Evolutionary conservation across 2,797 vertebrate genomes (phyloP).

Genomic region (Scolopax bukidnonensis): DNA sequence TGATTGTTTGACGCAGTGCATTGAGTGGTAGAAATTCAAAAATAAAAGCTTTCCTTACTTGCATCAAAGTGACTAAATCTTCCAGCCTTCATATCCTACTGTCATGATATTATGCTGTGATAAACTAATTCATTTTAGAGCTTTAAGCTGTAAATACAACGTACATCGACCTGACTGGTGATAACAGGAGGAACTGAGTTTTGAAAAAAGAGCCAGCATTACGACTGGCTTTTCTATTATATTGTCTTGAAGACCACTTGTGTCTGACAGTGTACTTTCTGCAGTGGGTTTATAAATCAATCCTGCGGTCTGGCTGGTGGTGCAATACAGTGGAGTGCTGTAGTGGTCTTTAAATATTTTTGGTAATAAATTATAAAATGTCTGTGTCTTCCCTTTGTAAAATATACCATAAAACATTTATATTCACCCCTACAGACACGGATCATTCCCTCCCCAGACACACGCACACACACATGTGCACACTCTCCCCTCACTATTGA

Average conservation of each 20-base stretch:
- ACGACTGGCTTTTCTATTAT: conserved; percentile 28
- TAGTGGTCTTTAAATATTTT: background rate
- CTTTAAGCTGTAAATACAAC: conserved; percentile 81
- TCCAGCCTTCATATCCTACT: conserved; percentile 68
- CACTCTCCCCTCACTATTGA: background rate
- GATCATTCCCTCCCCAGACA: background rate
- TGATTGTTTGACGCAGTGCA: conserved; percentile 81
- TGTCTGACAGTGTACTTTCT: background rate
- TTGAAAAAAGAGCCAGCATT: conserved; percentile 58
- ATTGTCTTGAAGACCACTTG: conserved; percentile 24
- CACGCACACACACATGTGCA: fast-evolving
- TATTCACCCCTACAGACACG: background rate
- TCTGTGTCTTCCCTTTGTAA: background rate
- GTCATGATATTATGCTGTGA: conserved; percentile 74
- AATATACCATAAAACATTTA: background rate
- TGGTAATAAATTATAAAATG: background rate
- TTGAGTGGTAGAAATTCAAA: conserved; percentile 77
- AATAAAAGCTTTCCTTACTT: conserved; percentile 81
- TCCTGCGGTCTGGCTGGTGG: background rate
- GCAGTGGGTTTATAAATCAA: background rate
- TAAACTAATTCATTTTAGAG: conserved; percentile 78
- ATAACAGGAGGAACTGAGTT: conserved; percentile 77
- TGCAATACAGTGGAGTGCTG: background rate
- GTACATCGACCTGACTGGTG: conserved; percentile 79
- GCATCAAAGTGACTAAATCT: conserved; percentile 72